Conservation (phyloP, 2,113 vertebrate species). For the Romanogobio albipinnatus region DNA sequence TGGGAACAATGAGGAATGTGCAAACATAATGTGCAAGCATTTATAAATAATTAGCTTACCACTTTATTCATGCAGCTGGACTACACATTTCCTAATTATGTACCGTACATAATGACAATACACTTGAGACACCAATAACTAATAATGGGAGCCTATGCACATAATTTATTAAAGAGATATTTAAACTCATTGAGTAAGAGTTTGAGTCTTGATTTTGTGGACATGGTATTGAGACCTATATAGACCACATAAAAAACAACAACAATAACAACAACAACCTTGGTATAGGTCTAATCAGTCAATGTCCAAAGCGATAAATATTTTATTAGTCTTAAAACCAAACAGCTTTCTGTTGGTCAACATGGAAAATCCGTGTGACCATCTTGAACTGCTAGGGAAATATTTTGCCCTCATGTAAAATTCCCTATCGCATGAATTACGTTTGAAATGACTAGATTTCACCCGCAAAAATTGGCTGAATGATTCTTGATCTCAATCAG, state of each 20-base stretch:
- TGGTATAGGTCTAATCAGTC: neutral
- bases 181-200: neutral
- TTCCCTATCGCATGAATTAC: neutral
- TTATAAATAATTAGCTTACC: slow-evolving; percentile 6
- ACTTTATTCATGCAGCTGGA: neutral
- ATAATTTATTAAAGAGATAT: neutral
- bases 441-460: neutral
- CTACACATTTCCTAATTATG: slow-evolving; percentile 5
- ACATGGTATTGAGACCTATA: neutral
- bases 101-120: neutral
- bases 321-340: neutral
- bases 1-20: slow-evolving; percentile 2
- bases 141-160: neutral
- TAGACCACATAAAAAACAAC: neutral
- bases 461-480: too few relatives aligned
- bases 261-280: neutral
- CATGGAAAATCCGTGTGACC: neutral
- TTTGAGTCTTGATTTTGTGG: neutral
- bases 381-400: neutral
- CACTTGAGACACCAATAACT: neutral
- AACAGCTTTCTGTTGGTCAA: neutral
- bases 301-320: neutral
- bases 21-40: neutral
- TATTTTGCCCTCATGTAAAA: neutral
- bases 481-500: neutral